These are phyloP conservation scores for Leptinotarsa undecemlineata DNA, from an alignment of 1,140 invertebrate genomes.

Conservation along the genomic window DNA sequence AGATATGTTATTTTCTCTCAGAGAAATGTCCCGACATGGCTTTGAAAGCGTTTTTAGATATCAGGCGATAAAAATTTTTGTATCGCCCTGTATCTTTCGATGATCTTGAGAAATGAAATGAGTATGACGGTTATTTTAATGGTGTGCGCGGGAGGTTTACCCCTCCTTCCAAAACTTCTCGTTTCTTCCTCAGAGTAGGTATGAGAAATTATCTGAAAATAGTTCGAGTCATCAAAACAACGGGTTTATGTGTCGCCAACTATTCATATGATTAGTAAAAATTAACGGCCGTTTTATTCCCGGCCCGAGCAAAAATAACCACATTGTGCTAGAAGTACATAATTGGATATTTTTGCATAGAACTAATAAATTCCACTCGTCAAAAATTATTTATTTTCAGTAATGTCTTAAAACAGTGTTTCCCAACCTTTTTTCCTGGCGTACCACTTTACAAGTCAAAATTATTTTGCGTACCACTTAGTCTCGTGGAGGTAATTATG, in stretches of 20 bases:
- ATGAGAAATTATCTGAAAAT: background rate
- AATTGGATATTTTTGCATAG: background rate
- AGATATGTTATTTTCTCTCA: no score
- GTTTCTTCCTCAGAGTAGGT: background rate
- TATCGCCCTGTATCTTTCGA: background rate
- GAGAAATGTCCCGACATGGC: no score
- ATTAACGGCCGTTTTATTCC: background rate
- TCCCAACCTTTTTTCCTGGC: no score
- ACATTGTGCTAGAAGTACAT: background rate
- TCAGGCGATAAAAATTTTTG: no score
- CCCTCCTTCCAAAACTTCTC: background rate
- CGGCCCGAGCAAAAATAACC: no score
- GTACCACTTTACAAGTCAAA: no score
- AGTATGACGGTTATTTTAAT: background rate
- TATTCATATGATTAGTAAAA: background rate
- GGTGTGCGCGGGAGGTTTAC: no score
- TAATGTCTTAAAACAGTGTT: no score
- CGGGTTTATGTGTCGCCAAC: background rate
- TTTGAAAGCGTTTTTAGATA: no score
- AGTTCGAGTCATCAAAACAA: background rate
- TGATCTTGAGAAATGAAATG: background rate
- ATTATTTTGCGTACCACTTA: no score
- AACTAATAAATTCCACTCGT: background rate
- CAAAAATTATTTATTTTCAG: background rate
- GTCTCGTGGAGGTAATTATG: no score